Evolutionary conservation across 1,140 invertebrate genomes (phyloP).

Genomic region (Microvelia longipes): DNA sequence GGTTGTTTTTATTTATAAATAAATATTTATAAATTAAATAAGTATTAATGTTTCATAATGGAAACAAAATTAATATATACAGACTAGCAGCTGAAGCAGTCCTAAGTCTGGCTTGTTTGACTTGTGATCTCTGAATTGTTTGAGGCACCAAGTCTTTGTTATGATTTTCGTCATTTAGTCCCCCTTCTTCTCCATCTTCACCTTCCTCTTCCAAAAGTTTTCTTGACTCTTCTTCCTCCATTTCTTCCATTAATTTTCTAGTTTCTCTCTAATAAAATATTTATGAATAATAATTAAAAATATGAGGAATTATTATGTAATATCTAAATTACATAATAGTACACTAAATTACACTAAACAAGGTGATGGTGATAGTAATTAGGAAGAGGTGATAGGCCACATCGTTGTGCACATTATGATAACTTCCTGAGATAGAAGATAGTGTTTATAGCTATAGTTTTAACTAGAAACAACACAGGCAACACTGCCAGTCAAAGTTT

Average conservation of each 20-base stretch:
- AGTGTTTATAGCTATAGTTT: no score
- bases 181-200: background rate
- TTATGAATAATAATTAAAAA: background rate
- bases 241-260: constrained; percentile 14
- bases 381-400: no score
- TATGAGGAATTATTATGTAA: background rate
- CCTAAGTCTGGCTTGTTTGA: constrained; percentile 3
- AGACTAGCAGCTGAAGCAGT: constrained; percentile 14
- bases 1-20: no score
- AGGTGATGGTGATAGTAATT: no score
- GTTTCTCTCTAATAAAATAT: constrained; percentile 12
- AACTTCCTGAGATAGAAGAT: no score
- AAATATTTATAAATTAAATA: no score
- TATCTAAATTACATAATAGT: background rate
- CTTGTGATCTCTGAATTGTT: background rate
- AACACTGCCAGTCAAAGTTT: no score
- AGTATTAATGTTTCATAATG: no score
- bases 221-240: constrained; percentile 13
- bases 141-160: background rate
- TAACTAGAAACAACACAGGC: no score
- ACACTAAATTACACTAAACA: no score
- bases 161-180: background rate
- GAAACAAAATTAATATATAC: background rate
- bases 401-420: no score
- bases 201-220: constrained; percentile 14